These are phyloP conservation scores for Thunnus maccoyii DNA, from an alignment of 2,113 vertebrate genomes.

Conservation along the genomic window DNA sequence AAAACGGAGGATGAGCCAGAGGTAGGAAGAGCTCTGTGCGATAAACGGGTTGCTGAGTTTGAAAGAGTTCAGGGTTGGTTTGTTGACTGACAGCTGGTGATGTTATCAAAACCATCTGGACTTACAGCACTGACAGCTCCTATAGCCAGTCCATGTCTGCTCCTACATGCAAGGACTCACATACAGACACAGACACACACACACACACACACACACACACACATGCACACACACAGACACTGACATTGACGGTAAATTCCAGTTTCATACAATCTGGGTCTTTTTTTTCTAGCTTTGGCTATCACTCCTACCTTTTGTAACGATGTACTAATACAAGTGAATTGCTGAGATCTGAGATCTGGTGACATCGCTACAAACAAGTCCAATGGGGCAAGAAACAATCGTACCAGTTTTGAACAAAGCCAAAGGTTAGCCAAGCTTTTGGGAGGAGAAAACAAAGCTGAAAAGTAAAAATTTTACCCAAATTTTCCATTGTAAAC, in stretches of 20 bases:
- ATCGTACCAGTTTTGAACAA: too few species aligned
- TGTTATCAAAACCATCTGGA: conserved; percentile 14
- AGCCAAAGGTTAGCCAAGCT: too few species aligned
- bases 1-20: conserved; percentile 2
- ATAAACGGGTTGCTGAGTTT: conserved; percentile 3
- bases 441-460: too few species aligned
- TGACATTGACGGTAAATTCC: background rate
- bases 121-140: conserved; percentile 28
- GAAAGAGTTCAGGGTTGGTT: conserved; percentile 17
- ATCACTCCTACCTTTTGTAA: background rate
- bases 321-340: too few species aligned
- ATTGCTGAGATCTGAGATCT: too few species aligned
- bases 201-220: background rate
- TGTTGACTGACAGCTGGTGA: conserved; percentile 51
- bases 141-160: conserved; percentile 13
- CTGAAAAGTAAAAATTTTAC: too few species aligned
- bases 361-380: too few species aligned
- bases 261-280: background rate
- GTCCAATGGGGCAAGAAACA: too few species aligned
- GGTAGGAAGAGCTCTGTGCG: background rate
- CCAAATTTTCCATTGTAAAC: too few species aligned
- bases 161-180: background rate
- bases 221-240: background rate
- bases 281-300: background rate
- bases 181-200: background rate